phyloP scores from a whole-genome alignment of 2,888 invertebrate genomes.

The Philereme transversata region DNA sequence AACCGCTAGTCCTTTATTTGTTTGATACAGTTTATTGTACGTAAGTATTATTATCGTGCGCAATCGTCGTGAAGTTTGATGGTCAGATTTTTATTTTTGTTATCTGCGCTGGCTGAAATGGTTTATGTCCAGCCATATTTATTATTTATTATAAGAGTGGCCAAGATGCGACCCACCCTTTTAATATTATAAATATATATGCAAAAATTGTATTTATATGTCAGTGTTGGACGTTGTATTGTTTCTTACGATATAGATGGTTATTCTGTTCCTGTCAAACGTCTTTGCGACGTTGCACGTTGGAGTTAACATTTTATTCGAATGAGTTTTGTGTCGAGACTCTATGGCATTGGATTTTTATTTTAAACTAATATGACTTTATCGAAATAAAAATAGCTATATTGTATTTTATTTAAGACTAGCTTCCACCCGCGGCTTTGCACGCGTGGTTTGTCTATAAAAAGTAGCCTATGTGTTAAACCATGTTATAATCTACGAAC shows the following conservation, averaged over 20 bases:
- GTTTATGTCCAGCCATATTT: no score
- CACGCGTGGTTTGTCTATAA: no score
- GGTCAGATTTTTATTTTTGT: conserved; percentile 40
- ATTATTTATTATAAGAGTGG: conserved; percentile 36
- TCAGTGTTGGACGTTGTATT: conserved; percentile 65
- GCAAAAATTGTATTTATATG: conserved; percentile 72
- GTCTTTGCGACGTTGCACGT: no score
- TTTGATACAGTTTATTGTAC: conserved; percentile 70
- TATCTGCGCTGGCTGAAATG: conserved; percentile 30
- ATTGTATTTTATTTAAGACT: no score
- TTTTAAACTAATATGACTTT: no score
- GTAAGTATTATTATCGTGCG: conserved; percentile 61
- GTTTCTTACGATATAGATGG: conserved; percentile 57
- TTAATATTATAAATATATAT: conserved; percentile 63
- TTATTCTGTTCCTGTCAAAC: conserved; percentile 70
- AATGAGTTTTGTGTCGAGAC: conserved; percentile 49
- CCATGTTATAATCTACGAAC: no score
- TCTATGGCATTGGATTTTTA: conserved; percentile 3
- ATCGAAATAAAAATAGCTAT: no score
- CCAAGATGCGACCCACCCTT: conserved; percentile 51
- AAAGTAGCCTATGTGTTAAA: no score
- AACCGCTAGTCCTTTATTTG: conserved; percentile 69
- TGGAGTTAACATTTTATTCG: conserved; percentile 56
- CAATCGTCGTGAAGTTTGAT: conserved; percentile 46
- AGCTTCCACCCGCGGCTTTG: no score